Evolutionary conservation across 2,888 invertebrate species (phyloP).

Genomic region (Adelognathus sp.): DNA sequence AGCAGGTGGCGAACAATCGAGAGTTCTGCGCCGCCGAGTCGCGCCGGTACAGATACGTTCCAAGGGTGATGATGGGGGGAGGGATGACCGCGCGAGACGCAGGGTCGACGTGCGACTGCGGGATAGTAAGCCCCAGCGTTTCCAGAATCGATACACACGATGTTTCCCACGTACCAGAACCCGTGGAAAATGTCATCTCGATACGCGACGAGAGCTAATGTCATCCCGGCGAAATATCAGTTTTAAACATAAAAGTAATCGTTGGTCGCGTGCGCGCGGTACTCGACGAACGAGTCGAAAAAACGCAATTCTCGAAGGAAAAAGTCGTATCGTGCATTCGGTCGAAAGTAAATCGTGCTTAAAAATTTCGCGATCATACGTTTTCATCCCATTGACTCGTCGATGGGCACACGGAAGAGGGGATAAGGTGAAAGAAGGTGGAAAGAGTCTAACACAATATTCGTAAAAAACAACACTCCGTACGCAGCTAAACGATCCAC

Average conservation of each 20-base stretch:
- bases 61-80: conserved; percentile 9
- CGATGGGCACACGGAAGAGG: not conserved
- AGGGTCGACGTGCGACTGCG: conserved; percentile 63
- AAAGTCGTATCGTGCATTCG: not conserved
- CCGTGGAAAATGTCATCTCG: conserved; percentile 59
- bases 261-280: not conserved
- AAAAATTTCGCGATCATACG: not conserved
- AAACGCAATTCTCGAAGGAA: not conserved
- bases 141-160: conserved; percentile 63
- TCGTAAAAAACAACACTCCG: not conserved
- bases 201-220: conserved; percentile 36
- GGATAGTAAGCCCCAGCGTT: conserved; percentile 60
- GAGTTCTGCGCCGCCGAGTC: conserved; percentile 40
- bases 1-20: conserved; percentile 12
- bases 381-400: not conserved
- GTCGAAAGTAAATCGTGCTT: not conserved
- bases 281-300: not conserved
- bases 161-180: conserved; percentile 49
- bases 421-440: not conserved
- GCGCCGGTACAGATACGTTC: conserved; percentile 31
- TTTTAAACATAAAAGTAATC: conserved; percentile 21
- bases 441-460: not conserved
- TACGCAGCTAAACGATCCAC: not conserved
- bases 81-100: conserved; percentile 44
- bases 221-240: conserved; percentile 31